A percentile compares a stretch with the other conserved stretches of the same genome.
Evolutionary conservation across 2,113 vertebrate genomes (phyloP).

Genomic region (Mesocricetus auratus): DNA sequence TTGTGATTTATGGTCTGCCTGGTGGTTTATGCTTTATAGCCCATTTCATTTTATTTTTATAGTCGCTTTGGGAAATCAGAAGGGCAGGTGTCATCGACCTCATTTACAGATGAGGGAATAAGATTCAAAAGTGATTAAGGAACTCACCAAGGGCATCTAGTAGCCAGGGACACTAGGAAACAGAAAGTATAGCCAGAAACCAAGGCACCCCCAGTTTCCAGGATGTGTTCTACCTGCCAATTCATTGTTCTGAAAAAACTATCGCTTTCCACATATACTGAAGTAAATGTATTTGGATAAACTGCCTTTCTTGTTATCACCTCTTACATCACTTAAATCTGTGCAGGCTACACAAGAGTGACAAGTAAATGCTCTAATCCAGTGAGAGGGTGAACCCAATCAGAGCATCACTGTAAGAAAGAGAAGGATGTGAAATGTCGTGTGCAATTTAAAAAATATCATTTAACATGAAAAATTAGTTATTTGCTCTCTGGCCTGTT

Average conservation of each 20-base stretch:
- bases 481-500: neutral
- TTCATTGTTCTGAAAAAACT: neutral
- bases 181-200: neutral
- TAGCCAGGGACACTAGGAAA: neutral
- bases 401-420: neutral
- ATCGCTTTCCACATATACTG: neutral
- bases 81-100: slow-evolving; percentile 42
- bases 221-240: neutral
- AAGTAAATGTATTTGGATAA: slow-evolving; percentile 25
- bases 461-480: neutral
- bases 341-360: neutral
- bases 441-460: slow-evolving; percentile 7
- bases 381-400: neutral
- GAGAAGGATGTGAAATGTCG: neutral
- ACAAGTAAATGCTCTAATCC: neutral
- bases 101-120: slow-evolving; percentile 53
- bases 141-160: slow-evolving; percentile 20
- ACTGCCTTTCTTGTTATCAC: neutral
- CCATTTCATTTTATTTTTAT: slow-evolving; percentile 75
- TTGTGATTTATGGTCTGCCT: slow-evolving; percentile 57
- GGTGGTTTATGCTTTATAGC: slow-evolving; percentile 52
- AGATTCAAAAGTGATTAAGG: slow-evolving; percentile 49
- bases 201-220: neutral
- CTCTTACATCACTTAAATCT: neutral
- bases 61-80: slow-evolving; percentile 71